Evolutionary conservation across 2,113 vertebrate species (phyloP).

Genomic region (Acinonyx jubatus): DNA sequence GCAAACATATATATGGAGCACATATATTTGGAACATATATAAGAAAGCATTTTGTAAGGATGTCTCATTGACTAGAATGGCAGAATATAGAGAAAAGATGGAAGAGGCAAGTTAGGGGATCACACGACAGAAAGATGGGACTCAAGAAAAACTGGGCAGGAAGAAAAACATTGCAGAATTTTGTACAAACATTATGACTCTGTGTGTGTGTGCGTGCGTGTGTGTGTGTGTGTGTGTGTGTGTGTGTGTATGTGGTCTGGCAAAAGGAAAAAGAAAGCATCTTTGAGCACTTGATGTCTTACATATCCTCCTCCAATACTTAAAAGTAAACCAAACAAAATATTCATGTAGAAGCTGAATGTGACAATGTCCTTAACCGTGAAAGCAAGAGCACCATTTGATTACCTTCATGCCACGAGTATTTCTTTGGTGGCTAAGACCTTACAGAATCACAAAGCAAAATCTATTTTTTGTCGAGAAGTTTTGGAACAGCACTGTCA

Average conservation of each 20-base stretch:
- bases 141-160: background rate
- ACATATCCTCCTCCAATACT: background rate
- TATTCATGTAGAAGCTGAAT: background rate
- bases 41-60: background rate
- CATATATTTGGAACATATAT: background rate
- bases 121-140: background rate
- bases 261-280: background rate
- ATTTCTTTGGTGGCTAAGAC: background rate
- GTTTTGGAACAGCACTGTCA: background rate
- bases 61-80: background rate
- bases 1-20: background rate
- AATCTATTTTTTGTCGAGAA: background rate
- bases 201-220: background rate
- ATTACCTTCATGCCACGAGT: background rate
- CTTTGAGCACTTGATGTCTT: background rate
- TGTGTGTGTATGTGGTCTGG: background rate
- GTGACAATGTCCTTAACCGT: background rate
- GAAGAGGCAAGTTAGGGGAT: background rate
- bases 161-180: background rate
- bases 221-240: background rate
- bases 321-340: background rate
- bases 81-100: background rate
- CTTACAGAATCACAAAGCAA: background rate
- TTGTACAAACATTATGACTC: background rate
- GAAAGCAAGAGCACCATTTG: background rate